phyloP scores from a whole-genome alignment of 2,113 vertebrate genomes.

The Dromiciops gliroides region DNA sequence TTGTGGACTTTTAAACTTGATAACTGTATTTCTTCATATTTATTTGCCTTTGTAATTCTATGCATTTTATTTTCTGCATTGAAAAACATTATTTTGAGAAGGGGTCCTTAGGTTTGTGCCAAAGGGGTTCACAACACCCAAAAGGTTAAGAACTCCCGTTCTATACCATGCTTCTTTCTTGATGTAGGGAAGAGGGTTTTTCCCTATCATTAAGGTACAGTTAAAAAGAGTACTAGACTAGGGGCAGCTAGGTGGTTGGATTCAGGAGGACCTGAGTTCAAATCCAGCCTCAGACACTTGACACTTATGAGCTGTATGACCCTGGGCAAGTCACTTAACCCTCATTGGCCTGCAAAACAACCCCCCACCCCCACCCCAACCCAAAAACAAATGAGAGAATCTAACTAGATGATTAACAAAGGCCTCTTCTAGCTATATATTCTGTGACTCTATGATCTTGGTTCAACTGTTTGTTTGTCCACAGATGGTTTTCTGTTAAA shows the following conservation, averaged over 20 bases:
- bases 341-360: too few species aligned
- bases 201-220: background rate
- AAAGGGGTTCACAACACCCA: background rate
- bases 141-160: background rate
- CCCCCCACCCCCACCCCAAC: too few species aligned
- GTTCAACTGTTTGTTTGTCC: background rate
- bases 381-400: background rate
- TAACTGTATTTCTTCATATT: background rate
- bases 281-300: too few species aligned
- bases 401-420: background rate
- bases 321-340: too few species aligned
- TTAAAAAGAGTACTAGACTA: background rate
- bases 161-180: background rate
- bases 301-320: too few species aligned
- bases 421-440: background rate
- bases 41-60: background rate
- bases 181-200: background rate
- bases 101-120: background rate
- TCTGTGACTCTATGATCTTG: background rate
- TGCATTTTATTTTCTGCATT: background rate
- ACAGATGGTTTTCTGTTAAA: background rate
- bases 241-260: too few species aligned
- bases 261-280: background rate
- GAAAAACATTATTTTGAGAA: background rate
- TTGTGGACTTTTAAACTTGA: background rate